Percentiles rank a stretch among this genome's conserved stretches.
phyloP scores from a whole-genome alignment of 1,140 invertebrate species.

The Archegozetes longisetosus region DNA sequence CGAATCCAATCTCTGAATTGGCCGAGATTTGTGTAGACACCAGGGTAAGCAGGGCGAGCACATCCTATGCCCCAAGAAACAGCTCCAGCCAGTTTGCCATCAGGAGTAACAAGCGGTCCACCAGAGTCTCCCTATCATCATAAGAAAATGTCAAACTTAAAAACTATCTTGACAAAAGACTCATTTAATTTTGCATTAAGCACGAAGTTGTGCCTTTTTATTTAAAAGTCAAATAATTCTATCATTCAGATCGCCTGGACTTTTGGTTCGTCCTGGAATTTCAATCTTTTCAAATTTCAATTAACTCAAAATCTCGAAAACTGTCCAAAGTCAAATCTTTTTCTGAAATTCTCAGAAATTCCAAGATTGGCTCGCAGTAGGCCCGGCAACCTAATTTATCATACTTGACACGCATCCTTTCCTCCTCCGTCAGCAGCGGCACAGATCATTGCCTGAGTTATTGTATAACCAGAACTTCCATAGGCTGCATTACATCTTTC shows the following conservation, averaged over 20 bases:
- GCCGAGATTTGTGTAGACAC: slow-evolving; percentile 58
- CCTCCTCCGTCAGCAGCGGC: slow-evolving; percentile 50
- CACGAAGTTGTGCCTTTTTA: neutral
- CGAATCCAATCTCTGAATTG: slow-evolving; percentile 48
- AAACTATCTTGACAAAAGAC: neutral
- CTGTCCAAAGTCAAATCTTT: too few relatives aligned
- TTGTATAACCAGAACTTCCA: slow-evolving; percentile 22
- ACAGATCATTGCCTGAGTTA: slow-evolving; percentile 49
- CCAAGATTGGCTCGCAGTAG: neutral
- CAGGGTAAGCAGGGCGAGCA: slow-evolving; percentile 37
- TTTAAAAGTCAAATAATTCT: neutral
- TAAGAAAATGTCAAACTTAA: neutral
- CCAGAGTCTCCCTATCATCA: slow-evolving; percentile 7
- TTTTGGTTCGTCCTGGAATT: neutral
- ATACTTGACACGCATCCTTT: slow-evolving; percentile 53
- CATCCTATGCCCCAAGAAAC: slow-evolving; percentile 10
- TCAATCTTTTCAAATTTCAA: neutral
- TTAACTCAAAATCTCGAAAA: too few relatives aligned
- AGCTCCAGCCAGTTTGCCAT: slow-evolving; percentile 3
- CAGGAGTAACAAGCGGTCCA: slow-evolving; percentile 3
- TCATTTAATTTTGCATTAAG: neutral
- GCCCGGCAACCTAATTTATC: neutral
- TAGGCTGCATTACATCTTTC: neutral
- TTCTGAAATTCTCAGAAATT: too few relatives aligned
- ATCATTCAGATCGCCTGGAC: neutral